A percentile compares a stretch with the other conserved stretches of the same genome.
These are phyloP conservation scores for Temnothorax rugatulus DNA, from an alignment of 2,888 invertebrate species.

Conservation along the genomic window DNA sequence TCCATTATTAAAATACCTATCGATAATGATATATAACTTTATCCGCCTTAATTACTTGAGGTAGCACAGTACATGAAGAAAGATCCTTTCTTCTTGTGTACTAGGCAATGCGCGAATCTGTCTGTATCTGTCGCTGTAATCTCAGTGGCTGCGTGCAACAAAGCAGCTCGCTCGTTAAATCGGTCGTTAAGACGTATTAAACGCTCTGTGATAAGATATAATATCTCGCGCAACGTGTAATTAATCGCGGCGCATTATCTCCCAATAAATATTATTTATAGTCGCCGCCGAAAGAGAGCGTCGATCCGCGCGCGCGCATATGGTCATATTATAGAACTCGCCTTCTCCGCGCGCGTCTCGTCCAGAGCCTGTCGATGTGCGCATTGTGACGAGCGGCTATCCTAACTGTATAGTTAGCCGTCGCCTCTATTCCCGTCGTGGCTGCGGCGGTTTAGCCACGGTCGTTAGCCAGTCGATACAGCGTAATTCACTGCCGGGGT, in stretches of 20 bases:
- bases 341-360: background rate
- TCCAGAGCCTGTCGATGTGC: slow-evolving; percentile 32
- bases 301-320: background rate
- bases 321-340: slow-evolving; percentile 5
- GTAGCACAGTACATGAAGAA: background rate
- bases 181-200: slow-evolving; percentile 65
- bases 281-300: slow-evolving; percentile 35
- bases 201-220: slow-evolving; percentile 43
- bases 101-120: background rate
- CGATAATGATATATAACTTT: background rate
- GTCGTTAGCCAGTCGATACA: slow-evolving; percentile 64
- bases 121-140: slow-evolving; percentile 16
- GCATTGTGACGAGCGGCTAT: slow-evolving; percentile 47
- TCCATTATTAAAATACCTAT: background rate
- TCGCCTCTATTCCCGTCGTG: slow-evolving; percentile 63
- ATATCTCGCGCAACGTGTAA: slow-evolving; percentile 54
- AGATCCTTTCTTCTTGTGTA: background rate
- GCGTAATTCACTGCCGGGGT: slow-evolving; percentile 66
- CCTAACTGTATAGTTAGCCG: slow-evolving; percentile 48
- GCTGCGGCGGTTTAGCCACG: slow-evolving; percentile 56
- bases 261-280: slow-evolving; percentile 71
- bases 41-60: background rate
- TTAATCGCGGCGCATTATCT: slow-evolving; percentile 63
- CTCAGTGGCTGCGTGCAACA: slow-evolving; percentile 29
- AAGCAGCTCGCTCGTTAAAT: slow-evolving; percentile 62